Evolutionary conservation across 2,888 invertebrate species (phyloP).

Genomic region (Scaptomyza tumidula): DNA sequence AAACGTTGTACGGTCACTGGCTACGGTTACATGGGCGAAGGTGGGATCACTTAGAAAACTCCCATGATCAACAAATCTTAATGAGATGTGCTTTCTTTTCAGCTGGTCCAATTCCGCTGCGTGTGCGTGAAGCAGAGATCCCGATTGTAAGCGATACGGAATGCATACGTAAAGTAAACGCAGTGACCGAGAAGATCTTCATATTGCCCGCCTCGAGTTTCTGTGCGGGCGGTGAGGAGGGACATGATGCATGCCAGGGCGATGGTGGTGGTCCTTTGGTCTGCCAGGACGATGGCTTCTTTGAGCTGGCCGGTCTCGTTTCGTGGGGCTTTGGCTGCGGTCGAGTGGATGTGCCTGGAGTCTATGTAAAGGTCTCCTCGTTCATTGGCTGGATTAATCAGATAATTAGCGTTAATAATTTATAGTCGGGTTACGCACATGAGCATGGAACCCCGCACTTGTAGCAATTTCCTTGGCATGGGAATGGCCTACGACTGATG

Average conservation of each 20-base stretch:
- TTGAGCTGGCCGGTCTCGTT: constrained; percentile 95
- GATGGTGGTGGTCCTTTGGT: constrained; percentile 97
- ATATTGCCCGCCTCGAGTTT: constrained; percentile 96
- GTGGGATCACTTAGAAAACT: constrained; percentile 84
- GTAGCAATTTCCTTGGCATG: constrained; percentile 49
- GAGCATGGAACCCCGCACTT: constrained; percentile 61
- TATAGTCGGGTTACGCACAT: constrained; percentile 85
- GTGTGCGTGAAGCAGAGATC: constrained; percentile 95
- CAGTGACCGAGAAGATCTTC: constrained; percentile 97
- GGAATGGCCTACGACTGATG: constrained; percentile 60
- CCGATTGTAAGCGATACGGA: constrained; percentile 97
- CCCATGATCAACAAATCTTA: not conserved
- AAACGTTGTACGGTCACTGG: constrained; percentile 97
- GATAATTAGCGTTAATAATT: constrained; percentile 97
- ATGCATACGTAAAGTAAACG: constrained; percentile 96
- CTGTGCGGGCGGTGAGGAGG: constrained; percentile 96
- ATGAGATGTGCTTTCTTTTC: not conserved
- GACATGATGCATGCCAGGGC: constrained; percentile 97
- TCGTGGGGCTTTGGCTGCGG: constrained; percentile 98
- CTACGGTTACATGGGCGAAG: constrained; percentile 97
- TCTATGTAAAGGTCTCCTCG: constrained; percentile 97
- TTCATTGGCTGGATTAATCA: constrained; percentile 99
- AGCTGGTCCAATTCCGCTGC: constrained; percentile 95
- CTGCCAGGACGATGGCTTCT: constrained; percentile 96
- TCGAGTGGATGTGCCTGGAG: constrained; percentile 96